phyloP scores from a whole-genome alignment of 2,888 invertebrate species.

The Pseudeuparius sepicola region DNA sequence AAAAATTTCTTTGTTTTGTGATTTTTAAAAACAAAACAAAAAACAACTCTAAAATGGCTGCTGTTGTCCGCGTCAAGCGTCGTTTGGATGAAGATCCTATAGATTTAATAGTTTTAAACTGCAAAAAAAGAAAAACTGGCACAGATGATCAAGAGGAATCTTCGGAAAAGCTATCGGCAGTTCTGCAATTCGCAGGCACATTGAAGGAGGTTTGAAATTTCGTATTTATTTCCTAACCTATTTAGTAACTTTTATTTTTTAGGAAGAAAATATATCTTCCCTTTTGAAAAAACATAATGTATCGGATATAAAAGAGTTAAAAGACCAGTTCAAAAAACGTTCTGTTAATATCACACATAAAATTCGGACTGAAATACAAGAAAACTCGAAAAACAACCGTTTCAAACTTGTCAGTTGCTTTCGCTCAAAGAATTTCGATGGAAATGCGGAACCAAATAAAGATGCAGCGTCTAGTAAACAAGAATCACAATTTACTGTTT shows the following conservation, averaged over 20 bases:
- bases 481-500: conserved; percentile 40
- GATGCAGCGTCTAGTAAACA: conserved; percentile 26
- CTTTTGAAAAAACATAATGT: conserved; percentile 42
- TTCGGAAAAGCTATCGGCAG: conserved; percentile 45
- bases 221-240: no score
- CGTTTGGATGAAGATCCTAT: conserved; percentile 61
- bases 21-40: no score
- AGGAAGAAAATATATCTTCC: conserved; percentile 41
- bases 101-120: conserved; percentile 59
- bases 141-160: conserved; percentile 28
- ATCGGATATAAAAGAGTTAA: conserved; percentile 35
- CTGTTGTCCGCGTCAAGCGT: conserved; percentile 64
- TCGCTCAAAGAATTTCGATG: conserved; percentile 37
- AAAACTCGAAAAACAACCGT: conserved; percentile 42
- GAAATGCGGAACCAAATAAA: conserved; percentile 21
- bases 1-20: no score
- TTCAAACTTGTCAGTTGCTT: conserved; percentile 51
- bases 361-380: conserved; percentile 39
- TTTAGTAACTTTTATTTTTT: conserved; percentile 19
- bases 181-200: conserved; percentile 64
- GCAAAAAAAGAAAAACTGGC: conserved; percentile 56
- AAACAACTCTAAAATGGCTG: conserved; percentile 40
- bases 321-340: conserved; percentile 42
- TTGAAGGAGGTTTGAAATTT: conserved; percentile 41
- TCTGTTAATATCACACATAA: conserved; percentile 40